Base-by-base conservation (phyloP, 2,113 vertebrate species). In the Notothenia coriiceps region DNA sequence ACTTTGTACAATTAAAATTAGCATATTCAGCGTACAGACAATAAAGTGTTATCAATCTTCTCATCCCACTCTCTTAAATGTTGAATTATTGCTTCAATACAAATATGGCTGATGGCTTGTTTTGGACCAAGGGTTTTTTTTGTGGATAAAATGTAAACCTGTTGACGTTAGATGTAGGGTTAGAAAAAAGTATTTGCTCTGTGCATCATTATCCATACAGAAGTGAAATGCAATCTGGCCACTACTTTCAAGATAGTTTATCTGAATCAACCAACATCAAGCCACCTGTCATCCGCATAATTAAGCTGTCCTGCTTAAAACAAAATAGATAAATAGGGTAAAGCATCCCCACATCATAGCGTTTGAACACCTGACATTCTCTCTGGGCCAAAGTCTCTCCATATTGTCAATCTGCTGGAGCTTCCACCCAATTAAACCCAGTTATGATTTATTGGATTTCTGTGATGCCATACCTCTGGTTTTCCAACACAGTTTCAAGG, bases 371-470 rank as follows among this genome's bases (percentile, higher is more conserved):
- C 11, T 35, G 55, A 9, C 2, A 60, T 60, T 73, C 17, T 70
- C 67, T 65, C 11, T 50, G 13, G 22, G 4, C 20, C 2, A 15
- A 3, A 5, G 18, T 67, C 67, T 73, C 29, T 29, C 29, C 3
- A 29, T 29, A 29, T 29, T 29, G 29, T 29, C 73, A 70, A 69
- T 80, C 65, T 75, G 74, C 57, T 40, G 33, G 29, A 63, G 44
- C 15, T 74, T 59, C 65, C 13, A 70, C 10, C 25, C 52, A 35
- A 14, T 69, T 51, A 65, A 35, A 44, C 51, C 33, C 15, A 15
- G 10, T 29, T 43, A 44, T 49, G 33, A 69, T 82, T 81, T 51
- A 68, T 85, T 22, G 29, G 5, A 40, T 44, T 61, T 67, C 25
- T 66, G 33, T 0, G 17, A 77, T 4, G 68, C 56, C 51, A 22